Conservation (phyloP, 2,113 vertebrate genomes). For the Plecotus auritus region DNA sequence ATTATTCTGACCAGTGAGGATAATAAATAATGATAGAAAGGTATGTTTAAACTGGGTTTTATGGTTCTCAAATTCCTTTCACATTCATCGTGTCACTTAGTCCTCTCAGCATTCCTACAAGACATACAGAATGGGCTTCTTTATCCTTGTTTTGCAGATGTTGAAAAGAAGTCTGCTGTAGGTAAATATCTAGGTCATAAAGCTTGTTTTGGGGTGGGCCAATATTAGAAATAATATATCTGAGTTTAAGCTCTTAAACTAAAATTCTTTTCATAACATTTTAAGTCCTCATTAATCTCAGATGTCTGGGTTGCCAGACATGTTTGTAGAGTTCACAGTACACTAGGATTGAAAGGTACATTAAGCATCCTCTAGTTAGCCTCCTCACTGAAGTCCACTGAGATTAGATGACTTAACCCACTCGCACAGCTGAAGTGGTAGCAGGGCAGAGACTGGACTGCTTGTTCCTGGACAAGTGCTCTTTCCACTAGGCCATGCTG, state of each 20-base stretch:
- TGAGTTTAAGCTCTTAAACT: background rate
- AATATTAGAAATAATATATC: conserved; percentile 25
- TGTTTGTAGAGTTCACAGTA: background rate
- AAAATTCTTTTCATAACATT: background rate
- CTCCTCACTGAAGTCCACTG: background rate
- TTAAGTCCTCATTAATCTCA: background rate
- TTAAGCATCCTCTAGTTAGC: background rate
- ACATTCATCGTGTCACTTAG: background rate
- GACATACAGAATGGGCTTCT: background rate
- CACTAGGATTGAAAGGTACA: background rate
- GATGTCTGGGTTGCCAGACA: background rate
- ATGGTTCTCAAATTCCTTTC: background rate
- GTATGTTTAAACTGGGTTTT: background rate
- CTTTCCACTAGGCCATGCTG: background rate
- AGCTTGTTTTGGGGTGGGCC: background rate
- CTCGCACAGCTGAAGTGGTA: background rate
- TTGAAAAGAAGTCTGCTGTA: background rate
- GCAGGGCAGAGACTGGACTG: background rate
- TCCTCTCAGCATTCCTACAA: background rate
- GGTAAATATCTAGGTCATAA: background rate
- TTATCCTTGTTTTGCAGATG: background rate
- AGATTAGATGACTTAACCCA: background rate
- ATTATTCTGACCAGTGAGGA: background rate
- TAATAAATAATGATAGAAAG: background rate
- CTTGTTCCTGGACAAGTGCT: background rate